Conservation (phyloP, 2,888 invertebrate genomes). For the Dryadula phaetusa region DNA sequence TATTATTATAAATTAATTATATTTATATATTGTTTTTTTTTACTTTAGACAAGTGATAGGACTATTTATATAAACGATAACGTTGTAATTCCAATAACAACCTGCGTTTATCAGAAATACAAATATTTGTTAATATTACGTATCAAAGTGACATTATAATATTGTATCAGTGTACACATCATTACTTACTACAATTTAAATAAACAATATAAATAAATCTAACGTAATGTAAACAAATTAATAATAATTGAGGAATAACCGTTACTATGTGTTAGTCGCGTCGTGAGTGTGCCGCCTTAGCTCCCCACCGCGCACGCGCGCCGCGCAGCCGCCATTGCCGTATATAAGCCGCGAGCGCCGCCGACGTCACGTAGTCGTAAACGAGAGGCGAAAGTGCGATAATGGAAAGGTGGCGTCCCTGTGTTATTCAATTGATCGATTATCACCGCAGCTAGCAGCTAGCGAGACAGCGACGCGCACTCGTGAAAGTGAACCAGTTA, state of each 20-base stretch:
- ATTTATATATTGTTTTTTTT: too few species aligned
- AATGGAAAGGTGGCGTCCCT: constrained; percentile 81
- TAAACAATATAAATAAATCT: background rate
- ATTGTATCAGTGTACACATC: background rate
- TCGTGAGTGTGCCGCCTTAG: constrained; percentile 58
- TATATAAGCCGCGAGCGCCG: constrained; percentile 71
- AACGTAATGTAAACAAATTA: background rate
- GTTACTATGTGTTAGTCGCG: background rate
- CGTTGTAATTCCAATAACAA: too few species aligned
- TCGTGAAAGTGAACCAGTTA: constrained; percentile 77
- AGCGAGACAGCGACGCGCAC: constrained; percentile 70
- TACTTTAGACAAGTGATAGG: too few species aligned
- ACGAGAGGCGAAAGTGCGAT: constrained; percentile 80
- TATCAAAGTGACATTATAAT: background rate
- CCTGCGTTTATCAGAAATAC: too few species aligned
- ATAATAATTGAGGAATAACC: background rate
- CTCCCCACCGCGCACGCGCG: constrained; percentile 70
- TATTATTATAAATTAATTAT: too few species aligned
- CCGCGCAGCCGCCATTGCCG: constrained; percentile 73
- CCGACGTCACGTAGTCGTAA: constrained; percentile 80
- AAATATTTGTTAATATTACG: background rate
- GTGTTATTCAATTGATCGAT: constrained; percentile 76
- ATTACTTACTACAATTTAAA: background rate
- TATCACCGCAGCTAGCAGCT: constrained; percentile 80
- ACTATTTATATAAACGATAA: too few species aligned